Base-by-base conservation (phyloP, 2,113 vertebrate genomes). In the Cervus canadensis region DNA sequence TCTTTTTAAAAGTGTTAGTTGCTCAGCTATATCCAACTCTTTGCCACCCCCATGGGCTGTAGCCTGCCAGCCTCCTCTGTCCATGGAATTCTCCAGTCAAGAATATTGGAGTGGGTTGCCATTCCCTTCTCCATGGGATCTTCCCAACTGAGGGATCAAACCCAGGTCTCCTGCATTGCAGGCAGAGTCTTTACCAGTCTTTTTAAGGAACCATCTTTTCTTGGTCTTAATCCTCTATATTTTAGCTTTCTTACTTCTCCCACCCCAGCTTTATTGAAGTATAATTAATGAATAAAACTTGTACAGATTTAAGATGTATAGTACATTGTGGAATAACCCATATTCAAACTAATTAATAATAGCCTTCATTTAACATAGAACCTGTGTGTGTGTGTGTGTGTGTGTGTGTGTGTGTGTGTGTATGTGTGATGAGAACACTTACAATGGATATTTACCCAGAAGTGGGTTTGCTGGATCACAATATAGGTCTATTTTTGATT, bases 111-210 rank as follows among this genome's bases (percentile, higher is more conserved):
- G 17, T 67, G 33, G 64, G 9, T 67, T 67, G 33, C 17, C 33
- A 67, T n/a, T 67, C 16, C 64, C 33, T 67, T 67, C 64, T n/a
- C 33, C 64, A 67, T 16, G 33, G 33, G 64, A n/a, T 67, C 33
- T 67, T 67, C 16, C 64, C 0, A 0, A 67, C 33, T 0, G 1
- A 67, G 64, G 64, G 17, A 67, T 67, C 64, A 67, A 67, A n/a
- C 64, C 8, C 8, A 19, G 8, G 33, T 67, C 8, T 67, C 4
- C 16, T 21, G 8, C 33, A 36, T 0, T 36, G 7, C 64, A 67
- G 64, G 17, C 33, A 67, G 64, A 10, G n/a, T 67, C 64, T 67
- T 67, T 67, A 67, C 33, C 64, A 76, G 23, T 62, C 25, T 89
- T 83, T 74, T 84, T 6, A 33, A 82, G 28, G 12, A 88, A 16